Evolutionary conservation across 2,797 vertebrate species (phyloP), one percentile per base, ranked within the genome.

Genomic region (Falco cherrug): DNA sequence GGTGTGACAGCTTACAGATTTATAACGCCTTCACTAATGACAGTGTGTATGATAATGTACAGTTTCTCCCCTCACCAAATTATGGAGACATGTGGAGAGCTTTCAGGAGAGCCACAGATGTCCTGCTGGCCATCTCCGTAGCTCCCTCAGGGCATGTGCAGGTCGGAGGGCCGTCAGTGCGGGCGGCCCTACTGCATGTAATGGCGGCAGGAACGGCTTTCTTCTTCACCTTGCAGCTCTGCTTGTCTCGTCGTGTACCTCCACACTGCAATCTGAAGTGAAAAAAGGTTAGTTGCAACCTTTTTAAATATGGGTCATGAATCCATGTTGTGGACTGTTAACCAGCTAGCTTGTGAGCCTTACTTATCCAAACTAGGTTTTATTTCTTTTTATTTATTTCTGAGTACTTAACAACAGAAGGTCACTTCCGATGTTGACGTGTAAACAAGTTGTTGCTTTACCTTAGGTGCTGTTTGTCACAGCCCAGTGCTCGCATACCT

Each of bases 141-240:
- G 18, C 31, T 74, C 68, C 16, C 57, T 68, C 1, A 3, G 84
- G 7, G 51, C 2, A 1, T 26, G 11, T 24, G n/a, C 24, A 0
- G 0, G 41, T 22, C 1, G 0, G 11, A 10, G 10, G 63, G 61
- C 57, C 1, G 6, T 28, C 69, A 6, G 33, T 22, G 33, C 29
- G 25, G 29, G 11, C 16, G 17, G 68, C 57, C 33, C 24, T 35
- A 28, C n/a, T n/a, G 20, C 3, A 0, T 1, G 1, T 37, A 8
- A 33, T 37, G 54, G 63, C 1, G 3, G 11, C 39, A 68, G 31
- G 11, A 25, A 3, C 5, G 17, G 5, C 45, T 59, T 79, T 16
- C 22, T 10, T 47, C 14, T 59, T 35, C 13, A 6, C 43, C 50
- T 54, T 53, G 11, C n/a, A 64, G 15, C 25, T 28, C 35, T 28